Evolutionary conservation across 2,113 vertebrate species (phyloP), one percentile per base, ranked within the genome.

Genomic region (Zingel zingel): DNA sequence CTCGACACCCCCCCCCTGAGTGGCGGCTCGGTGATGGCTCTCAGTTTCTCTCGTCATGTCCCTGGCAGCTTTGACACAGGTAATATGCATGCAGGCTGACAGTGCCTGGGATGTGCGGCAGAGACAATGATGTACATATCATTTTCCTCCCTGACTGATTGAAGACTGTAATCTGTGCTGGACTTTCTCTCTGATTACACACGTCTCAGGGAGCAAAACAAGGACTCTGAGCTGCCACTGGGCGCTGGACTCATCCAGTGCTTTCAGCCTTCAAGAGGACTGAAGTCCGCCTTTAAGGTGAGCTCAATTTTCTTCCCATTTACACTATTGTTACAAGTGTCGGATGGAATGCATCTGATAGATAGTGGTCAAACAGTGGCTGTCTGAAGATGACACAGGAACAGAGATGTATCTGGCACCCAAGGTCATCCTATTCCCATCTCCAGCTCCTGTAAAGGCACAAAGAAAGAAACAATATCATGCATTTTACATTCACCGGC

Each of bases 91-190:
- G 92, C 86, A 88, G 81, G 85, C 89, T 94, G 91, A 93, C 93
- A 93, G 90, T 79, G 92, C 73, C 91, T 71, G 78, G 86, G 91
- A 92, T 92, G 91, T 90, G 89, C 83, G 57, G 86, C 88, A 87
- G 88, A 93, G 91, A 94, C 94, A 93, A 94, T 95, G 94, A 96
- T 96, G 94, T 96, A 95, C 95, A 95, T 96, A 95, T 96, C 94
- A 95, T 96, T 95, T 96, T 94, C 94, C 91, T 89, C 88, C 81
- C 91, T 95, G 95, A 94, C 94, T 95, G 95, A 96, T 95, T 95
- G 95, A 96, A 96, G 94, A 95, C 95, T 95, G 93, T 95, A 95
- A 96, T 96, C 95, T 95, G 95, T 91, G 77, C 88, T 94, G 93
- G 92, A 95, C 93, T 95, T 95, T 96, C 94, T 95, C 85, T 94